These are phyloP conservation scores for Peromyscus melanophrys DNA, from an alignment of 2,797 vertebrate species.

Conservation along the genomic window DNA sequence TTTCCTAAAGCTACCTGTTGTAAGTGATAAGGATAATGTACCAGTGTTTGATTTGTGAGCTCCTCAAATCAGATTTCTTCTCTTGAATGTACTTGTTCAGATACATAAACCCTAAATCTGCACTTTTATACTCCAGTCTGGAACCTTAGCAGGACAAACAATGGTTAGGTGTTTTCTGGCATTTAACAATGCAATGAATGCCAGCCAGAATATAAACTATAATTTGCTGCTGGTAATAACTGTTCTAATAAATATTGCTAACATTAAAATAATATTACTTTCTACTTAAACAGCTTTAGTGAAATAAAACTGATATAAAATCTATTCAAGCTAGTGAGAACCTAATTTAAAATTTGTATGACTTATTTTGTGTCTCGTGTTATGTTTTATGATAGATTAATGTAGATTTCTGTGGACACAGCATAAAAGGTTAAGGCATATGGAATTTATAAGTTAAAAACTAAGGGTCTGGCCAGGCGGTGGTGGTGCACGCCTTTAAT, in stretches of 20 bases:
- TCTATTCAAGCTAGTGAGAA: neutral
- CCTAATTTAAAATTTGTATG: constrained; percentile 26
- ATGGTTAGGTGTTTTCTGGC: neutral
- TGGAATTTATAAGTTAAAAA: constrained; percentile 6
- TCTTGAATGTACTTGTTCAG: neutral
- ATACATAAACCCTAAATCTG: neutral
- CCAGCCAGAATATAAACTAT: neutral
- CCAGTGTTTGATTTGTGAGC: neutral
- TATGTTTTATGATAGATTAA: neutral
- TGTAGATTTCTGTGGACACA: neutral
- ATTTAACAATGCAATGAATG: neutral
- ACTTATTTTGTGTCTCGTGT: neutral
- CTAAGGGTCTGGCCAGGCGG: too few relatives aligned
- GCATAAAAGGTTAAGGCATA: neutral
- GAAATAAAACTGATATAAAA: neutral
- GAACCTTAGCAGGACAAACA: neutral
- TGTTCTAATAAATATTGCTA: neutral
- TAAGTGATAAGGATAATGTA: neutral
- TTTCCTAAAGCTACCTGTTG: neutral
- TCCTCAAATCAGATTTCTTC: neutral
- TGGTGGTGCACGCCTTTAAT: too few relatives aligned
- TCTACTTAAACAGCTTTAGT: constrained; percentile 25
- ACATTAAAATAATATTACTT: constrained; percentile 27
- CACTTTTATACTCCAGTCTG: neutral
- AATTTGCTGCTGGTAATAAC: constrained; percentile 6